Base-by-base conservation (phyloP, 1,140 invertebrate genomes). In the Pararge aegeria region DNA sequence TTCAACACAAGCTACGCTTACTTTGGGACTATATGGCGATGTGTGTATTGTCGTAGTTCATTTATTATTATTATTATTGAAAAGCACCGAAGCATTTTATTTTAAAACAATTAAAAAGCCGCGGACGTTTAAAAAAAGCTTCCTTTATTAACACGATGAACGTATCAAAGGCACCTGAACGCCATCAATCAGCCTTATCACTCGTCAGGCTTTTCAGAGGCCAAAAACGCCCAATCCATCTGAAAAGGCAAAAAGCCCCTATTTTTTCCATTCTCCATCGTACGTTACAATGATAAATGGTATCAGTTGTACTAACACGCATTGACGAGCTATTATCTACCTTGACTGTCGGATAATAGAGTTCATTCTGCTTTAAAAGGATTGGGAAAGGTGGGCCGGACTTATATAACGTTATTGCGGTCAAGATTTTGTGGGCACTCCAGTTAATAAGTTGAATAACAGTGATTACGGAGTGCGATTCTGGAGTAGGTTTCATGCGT, bases 271-370 rank as follows among this genome's bases (percentile, higher is more conserved):
- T 64, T 51, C 56, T 13, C 29, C 52, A 50, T 42, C 46, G 54
- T 55, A 55, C 52, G 44, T 55, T 61, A 61, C 52, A 55, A 50
- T 61, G 59, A 61, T 61, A 51, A 66, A 63, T 58, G 34, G 19
- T 40, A 21, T 15, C 30, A 21, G 18, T 9, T 21, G 51, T 53
- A 24, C 51, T 20, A 27, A 1, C 24, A 42, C 18, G 18, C 2
- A n/a, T 40, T 9, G 7, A 15, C 13, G 30, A 6, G 13, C 13
- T 10, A 55, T 27, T 42, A 29, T 30, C n/a, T 18, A 55, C 15
- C 38, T 44, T 51, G 24, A 38, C 18, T 1, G 5, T 20, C n/a
- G 1, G 2, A 1, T 1, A 40, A 16, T 53, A 53, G 30, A 21
- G 15, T 40, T 53, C 18, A 53, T 40, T 53, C 30, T 16, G 3